Evolutionary conservation across 2,888 invertebrate species (phyloP).

Genomic region (Andrena dorsata): DNA sequence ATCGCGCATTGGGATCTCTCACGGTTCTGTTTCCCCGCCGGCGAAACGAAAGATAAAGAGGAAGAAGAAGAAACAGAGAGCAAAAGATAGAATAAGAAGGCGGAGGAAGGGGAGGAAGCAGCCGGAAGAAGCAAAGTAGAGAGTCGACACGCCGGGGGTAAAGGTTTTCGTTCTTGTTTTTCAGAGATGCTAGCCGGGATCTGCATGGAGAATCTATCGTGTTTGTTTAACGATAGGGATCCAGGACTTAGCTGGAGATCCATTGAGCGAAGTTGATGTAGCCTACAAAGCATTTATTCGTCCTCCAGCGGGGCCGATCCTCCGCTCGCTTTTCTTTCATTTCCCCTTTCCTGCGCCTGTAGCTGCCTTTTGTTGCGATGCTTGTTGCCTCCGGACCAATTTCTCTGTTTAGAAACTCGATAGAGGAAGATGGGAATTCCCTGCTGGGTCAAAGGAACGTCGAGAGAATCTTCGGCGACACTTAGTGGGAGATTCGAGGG

Average conservation of each 20-base stretch:
- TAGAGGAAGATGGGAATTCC: neutral
- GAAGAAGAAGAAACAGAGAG: neutral
- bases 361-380: slow-evolving; percentile 12
- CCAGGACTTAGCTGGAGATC: slow-evolving; percentile 10
- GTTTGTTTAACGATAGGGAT: slow-evolving; percentile 36
- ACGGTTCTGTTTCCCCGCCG: slow-evolving; percentile 54
- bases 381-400: neutral
- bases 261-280: slow-evolving; percentile 6
- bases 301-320: neutral
- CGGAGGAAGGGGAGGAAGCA: neutral
- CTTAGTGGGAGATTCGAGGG: slow-evolving; percentile 11
- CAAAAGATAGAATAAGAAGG: neutral
- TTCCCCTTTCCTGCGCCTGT: neutral
- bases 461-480: too few species aligned
- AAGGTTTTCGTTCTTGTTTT: slow-evolving; percentile 9
- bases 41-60: slow-evolving; percentile 38
- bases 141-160: neutral
- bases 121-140: neutral
- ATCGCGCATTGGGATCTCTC: slow-evolving; percentile 69
- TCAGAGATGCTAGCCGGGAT: neutral
- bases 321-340: slow-evolving; percentile 1
- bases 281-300: neutral
- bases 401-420: slow-evolving; percentile 4
- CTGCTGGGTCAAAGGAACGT: neutral
- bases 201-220: slow-evolving; percentile 35